Evolutionary conservation across 2,113 vertebrate genomes (phyloP).

Genomic region (Hydrolagus affinis): DNA sequence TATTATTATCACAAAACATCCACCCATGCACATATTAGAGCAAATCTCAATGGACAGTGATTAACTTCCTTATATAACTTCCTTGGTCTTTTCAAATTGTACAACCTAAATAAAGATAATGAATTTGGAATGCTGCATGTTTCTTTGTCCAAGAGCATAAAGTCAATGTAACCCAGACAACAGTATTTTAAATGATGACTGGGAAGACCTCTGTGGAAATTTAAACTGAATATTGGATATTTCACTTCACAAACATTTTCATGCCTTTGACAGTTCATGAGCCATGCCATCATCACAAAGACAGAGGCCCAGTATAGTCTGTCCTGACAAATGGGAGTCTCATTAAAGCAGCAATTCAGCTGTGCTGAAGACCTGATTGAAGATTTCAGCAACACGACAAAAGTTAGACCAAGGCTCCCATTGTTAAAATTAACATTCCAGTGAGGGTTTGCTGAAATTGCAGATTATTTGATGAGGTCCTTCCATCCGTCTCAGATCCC

Average conservation of each 20-base stretch:
- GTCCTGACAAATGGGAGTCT: background rate
- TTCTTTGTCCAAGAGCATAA: too few relatives aligned
- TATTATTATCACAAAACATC: too few relatives aligned
- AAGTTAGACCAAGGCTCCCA: background rate
- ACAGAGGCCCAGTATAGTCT: background rate
- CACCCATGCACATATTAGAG: too few relatives aligned
- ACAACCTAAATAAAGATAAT: too few relatives aligned
- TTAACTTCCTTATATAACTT: too few relatives aligned
- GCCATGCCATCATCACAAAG: background rate
- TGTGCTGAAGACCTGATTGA: background rate
- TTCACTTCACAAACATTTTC: background rate
- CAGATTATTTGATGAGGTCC: background rate
- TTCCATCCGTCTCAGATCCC: background rate
- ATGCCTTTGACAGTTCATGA: background rate
- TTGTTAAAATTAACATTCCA: slow-evolving; percentile 16
- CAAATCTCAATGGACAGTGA: too few relatives aligned
- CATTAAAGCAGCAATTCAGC: background rate
- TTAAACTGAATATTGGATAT: background rate
- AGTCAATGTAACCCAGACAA: background rate
- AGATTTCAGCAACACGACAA: background rate
- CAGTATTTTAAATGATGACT: slow-evolving; percentile 1
- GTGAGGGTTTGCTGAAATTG: background rate
- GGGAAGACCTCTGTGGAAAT: background rate
- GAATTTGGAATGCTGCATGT: too few relatives aligned
- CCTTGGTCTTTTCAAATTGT: too few relatives aligned